These are phyloP conservation scores for Enteromius viviparus DNA, from an alignment of 2,797 vertebrate genomes.

Conservation along the genomic window DNA sequence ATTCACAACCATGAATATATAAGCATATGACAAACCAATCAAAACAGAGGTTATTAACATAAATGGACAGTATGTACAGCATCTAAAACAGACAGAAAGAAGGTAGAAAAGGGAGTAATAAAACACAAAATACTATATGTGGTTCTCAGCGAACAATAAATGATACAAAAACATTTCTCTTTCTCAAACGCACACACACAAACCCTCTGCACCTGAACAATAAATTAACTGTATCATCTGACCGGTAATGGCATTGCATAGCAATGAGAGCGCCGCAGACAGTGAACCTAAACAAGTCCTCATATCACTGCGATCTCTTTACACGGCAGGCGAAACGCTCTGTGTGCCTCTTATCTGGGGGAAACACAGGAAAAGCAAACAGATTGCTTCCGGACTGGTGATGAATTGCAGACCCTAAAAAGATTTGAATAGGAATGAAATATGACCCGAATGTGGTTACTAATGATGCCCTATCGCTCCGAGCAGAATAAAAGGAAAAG, in stretches of 20 bases:
- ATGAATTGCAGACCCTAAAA: conserved; percentile 48
- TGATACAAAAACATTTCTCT: not conserved
- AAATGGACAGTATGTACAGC: not conserved
- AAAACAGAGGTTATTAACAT: not conserved
- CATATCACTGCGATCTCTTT: conserved; percentile 36
- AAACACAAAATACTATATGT: not conserved
- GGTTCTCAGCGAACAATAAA: not conserved
- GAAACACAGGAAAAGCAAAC: conserved; percentile 47
- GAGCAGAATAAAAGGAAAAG: conserved; percentile 11
- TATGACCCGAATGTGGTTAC: conserved; percentile 26
- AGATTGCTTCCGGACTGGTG: conserved; percentile 40
- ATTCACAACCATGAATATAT: not conserved
- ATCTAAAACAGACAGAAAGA: not conserved
- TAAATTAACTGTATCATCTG: conserved; percentile 33
- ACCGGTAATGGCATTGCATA: conserved; percentile 19
- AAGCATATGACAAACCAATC: not conserved
- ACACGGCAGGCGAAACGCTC: conserved; percentile 28
- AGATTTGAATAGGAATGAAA: conserved; percentile 29
- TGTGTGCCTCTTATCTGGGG: conserved; percentile 22
- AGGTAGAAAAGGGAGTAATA: not conserved
- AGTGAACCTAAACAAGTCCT: conserved; percentile 40
- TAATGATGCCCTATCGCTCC: conserved; percentile 35
- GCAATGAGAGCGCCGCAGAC: conserved; percentile 28
- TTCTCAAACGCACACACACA: not conserved
- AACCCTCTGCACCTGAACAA: not conserved